Conservation (phyloP, 2,113 vertebrate species). For the human region GRCh38 chr1:57873501-57874000, state of each 20-base stretch:
- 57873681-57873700: not conserved
- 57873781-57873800: not conserved
- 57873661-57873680: not conserved
- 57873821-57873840: not conserved
- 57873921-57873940: not conserved
- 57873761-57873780: not conserved
- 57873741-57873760: not conserved
- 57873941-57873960: not conserved
- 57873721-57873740: not conserved
- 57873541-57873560: not conserved
- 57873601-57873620: not conserved
- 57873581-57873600: too few relatives aligned
- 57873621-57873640: not conserved
- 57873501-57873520: not conserved
- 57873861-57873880: not conserved
- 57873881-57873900: not conserved
- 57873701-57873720: not conserved
- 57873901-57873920: not conserved
- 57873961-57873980: not conserved
- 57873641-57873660: not conserved
- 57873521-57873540: not conserved
- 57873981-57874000: not conserved
- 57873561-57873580: not conserved
- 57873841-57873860: not conserved
- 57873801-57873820: too few relatives aligned